phyloP scores from a whole-genome alignment of 1,140 invertebrate species.

The Zaprionus taronus region DNA sequence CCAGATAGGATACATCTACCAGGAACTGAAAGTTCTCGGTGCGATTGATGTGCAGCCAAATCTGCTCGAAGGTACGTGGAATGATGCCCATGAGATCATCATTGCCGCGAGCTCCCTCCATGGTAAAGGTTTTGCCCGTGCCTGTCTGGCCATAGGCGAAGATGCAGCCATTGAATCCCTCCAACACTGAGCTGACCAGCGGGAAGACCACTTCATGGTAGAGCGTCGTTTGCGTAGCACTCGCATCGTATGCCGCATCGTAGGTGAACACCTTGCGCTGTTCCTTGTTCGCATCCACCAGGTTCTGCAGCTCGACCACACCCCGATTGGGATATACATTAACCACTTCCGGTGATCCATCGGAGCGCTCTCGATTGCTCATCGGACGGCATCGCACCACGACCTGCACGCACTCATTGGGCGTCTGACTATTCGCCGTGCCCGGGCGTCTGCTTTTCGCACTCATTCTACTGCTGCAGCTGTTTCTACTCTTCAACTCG shows the following conservation, averaged over 20 bases:
- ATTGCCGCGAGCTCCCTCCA: conserved; percentile 91
- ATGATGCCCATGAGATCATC: conserved; percentile 93
- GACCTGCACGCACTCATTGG: conserved; percentile 87
- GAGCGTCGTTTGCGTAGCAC: conserved; percentile 94
- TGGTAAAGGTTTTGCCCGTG: conserved; percentile 97
- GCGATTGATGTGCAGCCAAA: conserved; percentile 95
- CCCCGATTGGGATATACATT: conserved; percentile 88
- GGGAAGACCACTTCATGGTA: conserved; percentile 97
- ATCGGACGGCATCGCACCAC: conserved; percentile 96
- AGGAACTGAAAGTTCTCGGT: conserved; percentile 95
- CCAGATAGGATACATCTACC: conserved; percentile 96
- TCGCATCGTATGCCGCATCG: conserved; percentile 95
- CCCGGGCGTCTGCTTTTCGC: conserved; percentile 71
- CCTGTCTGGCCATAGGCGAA: conserved; percentile 99
- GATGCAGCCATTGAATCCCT: conserved; percentile 98
- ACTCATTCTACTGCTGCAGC: conserved; percentile 53
- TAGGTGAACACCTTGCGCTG: conserved; percentile 93
- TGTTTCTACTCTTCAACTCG: conserved; percentile 16
- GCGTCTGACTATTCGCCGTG: conserved; percentile 63
- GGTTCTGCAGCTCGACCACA: conserved; percentile 88
- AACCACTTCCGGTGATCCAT: conserved; percentile 90
- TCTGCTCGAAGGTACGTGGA: conserved; percentile 97
- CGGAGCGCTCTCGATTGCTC: conserved; percentile 91
- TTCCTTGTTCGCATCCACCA: conserved; percentile 84
- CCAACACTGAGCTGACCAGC: conserved; percentile 97